Evolutionary conservation across 2,888 invertebrate species (phyloP).

Genomic region (Gymnosoma rotundatum): DNA sequence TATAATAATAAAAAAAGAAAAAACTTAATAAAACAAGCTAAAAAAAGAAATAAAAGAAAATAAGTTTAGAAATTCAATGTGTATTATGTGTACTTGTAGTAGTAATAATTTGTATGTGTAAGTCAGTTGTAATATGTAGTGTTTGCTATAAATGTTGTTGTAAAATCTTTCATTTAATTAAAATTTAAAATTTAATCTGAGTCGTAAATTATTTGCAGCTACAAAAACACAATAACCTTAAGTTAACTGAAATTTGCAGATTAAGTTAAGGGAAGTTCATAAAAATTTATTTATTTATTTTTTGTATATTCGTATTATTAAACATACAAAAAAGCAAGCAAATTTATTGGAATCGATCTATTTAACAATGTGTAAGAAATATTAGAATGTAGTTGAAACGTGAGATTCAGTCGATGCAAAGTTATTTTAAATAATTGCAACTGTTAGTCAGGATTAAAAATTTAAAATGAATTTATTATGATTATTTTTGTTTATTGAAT

Average conservation of each 20-base stretch:
- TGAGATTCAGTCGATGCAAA: too few species aligned
- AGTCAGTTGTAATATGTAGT: slow-evolving; percentile 9
- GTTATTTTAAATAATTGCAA: background rate
- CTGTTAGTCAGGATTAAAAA: background rate
- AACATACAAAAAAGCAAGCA: too few species aligned
- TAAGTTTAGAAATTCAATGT: slow-evolving; percentile 41
- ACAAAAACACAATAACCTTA: background rate
- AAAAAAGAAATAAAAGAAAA: background rate
- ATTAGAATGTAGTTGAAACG: too few species aligned
- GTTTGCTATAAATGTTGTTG: background rate
- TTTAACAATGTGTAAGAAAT: too few species aligned
- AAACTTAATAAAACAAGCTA: slow-evolving; percentile 52
- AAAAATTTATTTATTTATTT: too few species aligned
- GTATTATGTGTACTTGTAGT: slow-evolving; percentile 37
- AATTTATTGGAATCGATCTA: too few species aligned
- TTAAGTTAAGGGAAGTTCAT: too few species aligned
- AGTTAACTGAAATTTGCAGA: too few species aligned
- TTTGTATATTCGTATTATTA: too few species aligned
- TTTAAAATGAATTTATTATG: background rate
- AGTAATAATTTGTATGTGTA: slow-evolving; percentile 36
- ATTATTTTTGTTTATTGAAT: too few species aligned
- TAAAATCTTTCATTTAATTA: background rate
- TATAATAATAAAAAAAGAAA: slow-evolving; percentile 69
- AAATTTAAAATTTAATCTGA: too few species aligned
- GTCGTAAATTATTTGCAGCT: too few species aligned